Evolutionary conservation across 2,113 vertebrate species (phyloP).

Genomic region (Meriones unguiculatus): DNA sequence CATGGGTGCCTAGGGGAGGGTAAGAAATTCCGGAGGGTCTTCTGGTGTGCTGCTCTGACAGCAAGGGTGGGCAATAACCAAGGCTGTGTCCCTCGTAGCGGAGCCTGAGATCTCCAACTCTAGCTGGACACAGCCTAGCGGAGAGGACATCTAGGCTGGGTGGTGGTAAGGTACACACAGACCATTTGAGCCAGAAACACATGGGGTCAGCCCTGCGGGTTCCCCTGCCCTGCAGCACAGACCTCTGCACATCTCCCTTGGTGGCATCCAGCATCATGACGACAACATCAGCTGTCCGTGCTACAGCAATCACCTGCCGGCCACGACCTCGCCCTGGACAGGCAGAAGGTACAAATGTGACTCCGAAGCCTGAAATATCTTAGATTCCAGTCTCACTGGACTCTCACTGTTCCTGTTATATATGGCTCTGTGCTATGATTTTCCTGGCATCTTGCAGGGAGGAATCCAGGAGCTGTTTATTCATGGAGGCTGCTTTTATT

Average conservation of each 20-base stretch:
- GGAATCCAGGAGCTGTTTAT: background rate
- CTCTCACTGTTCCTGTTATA: background rate
- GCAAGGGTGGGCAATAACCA: background rate
- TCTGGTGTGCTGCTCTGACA: background rate
- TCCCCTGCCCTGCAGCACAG: background rate
- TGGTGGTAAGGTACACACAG: background rate
- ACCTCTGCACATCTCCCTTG: conserved; percentile 98
- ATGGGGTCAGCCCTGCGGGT: background rate
- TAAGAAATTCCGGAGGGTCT: background rate
- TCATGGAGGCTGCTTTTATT: background rate
- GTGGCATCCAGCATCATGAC: conserved; percentile 99
- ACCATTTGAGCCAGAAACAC: background rate
- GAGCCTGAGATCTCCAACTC: background rate
- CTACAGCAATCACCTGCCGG: conserved; percentile 98
- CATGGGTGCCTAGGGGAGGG: background rate
- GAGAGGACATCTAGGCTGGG: background rate
- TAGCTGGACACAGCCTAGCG: background rate
- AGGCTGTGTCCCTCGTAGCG: background rate
- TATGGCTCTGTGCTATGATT: background rate
- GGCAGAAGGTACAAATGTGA: background rate
- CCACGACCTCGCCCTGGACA: conserved; percentile 96
- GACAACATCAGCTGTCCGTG: conserved; percentile 96
- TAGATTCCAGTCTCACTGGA: background rate
- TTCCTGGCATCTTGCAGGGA: background rate
- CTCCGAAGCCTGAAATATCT: accelerated